Conservation (phyloP, 2,888 invertebrate species). For the Caradrina kadenii region DNA sequence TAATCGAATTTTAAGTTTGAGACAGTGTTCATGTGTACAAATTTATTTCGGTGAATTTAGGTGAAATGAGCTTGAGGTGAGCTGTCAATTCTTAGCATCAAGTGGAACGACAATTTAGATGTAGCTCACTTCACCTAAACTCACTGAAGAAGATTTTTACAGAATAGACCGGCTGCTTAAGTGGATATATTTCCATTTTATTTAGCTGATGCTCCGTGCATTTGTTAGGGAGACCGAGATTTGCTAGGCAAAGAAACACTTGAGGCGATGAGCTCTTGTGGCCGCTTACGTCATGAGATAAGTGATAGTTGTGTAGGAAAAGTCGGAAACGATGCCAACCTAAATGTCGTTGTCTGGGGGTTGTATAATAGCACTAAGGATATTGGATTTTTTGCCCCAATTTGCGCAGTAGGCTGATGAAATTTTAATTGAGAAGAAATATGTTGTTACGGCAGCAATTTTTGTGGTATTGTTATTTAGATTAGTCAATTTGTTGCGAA, state of each 20-base stretch:
- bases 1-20: neutral
- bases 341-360: constrained; percentile 18
- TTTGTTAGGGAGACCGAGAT: constrained; percentile 21
- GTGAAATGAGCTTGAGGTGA: neutral
- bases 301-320: constrained; percentile 24
- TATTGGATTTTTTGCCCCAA: constrained; percentile 10
- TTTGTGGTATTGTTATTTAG: constrained; percentile 7
- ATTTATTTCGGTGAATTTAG: no score
- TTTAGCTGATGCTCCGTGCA: constrained; percentile 5
- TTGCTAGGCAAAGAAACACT: constrained; percentile 41
- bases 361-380: constrained; percentile 2
- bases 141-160: neutral
- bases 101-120: neutral
- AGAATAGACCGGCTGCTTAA: constrained; percentile 3
- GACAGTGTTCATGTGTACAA: no score
- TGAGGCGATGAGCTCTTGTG: constrained; percentile 30
- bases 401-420: neutral
- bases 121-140: neutral
- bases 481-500: constrained; percentile 19
- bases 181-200: constrained; percentile 13
- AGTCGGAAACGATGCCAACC: constrained; percentile 30
- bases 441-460: constrained; percentile 5
- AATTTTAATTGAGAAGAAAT: constrained; percentile 19
- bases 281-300: constrained; percentile 47
- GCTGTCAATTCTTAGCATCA: neutral